Evolutionary conservation across 2,113 vertebrate species (phyloP).

Genomic region (Girardinichthys multiradiatus): DNA sequence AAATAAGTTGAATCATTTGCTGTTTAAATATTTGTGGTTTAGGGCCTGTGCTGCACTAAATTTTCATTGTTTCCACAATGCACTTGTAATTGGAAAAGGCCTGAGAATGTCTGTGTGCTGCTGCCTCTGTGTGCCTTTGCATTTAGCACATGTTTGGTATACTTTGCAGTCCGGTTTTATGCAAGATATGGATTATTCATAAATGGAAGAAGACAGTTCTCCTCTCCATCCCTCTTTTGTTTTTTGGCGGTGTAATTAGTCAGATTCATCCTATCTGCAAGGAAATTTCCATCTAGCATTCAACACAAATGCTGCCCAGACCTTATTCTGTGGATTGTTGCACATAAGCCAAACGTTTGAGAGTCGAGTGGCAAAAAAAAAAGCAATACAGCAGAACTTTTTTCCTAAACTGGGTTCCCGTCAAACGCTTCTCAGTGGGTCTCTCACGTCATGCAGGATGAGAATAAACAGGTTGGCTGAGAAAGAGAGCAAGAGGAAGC

Average conservation of each 20-base stretch:
- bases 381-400: constrained; percentile 38
- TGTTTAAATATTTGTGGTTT: constrained; percentile 74
- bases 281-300: constrained; percentile 72
- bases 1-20: constrained; percentile 78
- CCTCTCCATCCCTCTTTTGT: constrained; percentile 1
- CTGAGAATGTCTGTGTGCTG: constrained; percentile 12
- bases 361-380: constrained; percentile 24
- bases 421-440: constrained; percentile 35
- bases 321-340: constrained; percentile 48
- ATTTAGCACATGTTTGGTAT: constrained; percentile 41
- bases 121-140: constrained; percentile 26
- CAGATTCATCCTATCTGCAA: constrained; percentile 65
- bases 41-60: constrained; percentile 67
- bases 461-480: constrained; percentile 62
- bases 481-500: constrained; percentile 28
- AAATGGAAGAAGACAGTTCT: constrained; percentile 45
- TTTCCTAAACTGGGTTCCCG: constrained; percentile 28
- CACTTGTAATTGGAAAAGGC: constrained; percentile 64
- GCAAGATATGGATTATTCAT: constrained; percentile 56
- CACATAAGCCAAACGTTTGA: constrained; percentile 47
- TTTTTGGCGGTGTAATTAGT: constrained; percentile 55
- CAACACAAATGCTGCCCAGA: constrained; percentile 58
- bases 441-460: constrained; percentile 44
- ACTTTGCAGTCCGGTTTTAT: constrained; percentile 55
- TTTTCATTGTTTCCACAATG: constrained; percentile 79